Base-by-base conservation (phyloP, 2,797 vertebrate genomes). In the Hoplostethus atlanticus region DNA sequence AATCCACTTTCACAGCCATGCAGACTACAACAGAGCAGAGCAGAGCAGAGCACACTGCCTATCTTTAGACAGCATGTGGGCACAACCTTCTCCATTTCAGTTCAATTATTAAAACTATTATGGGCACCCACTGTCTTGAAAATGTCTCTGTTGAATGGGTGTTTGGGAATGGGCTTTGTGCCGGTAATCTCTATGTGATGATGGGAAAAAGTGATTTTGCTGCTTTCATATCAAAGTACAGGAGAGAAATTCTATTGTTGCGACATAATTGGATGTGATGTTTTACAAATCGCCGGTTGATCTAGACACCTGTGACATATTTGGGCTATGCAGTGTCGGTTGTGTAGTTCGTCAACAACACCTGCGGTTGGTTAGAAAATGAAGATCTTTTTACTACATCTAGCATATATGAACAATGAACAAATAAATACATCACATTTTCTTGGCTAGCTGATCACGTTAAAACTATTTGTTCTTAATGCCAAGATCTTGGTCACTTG, bases 1-100 rank as follows among this genome's bases (percentile, higher is more conserved):
- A 93, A 94, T 94, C 90, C 90, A 93, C 93, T 94, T 93, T 85
- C 91, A 89, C 85, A 91, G 86, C 85, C 89, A 75, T 25, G 77
- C 80, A 85, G 90, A 84, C 81, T 87, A 85, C 83, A 76, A 53
- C 87, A 69, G 68, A 80, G 83, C 80, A 28, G 28, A 80, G 83
- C 80, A 28, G 28, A 28, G 28, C 28, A 53, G 73, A 84, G 87
- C 80, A 55, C 73, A 54, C 47, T 3, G 44, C 77, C 90, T 93
- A 91, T 94, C 89, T 93, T 93, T 93, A 92, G 91, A 84, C 64
- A 12, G 72, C 69, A 64, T 58, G 68, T 16, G 64, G 48, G 55
- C 73, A 55, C 31, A 77, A 81, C 82, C 82, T 82, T 89, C 86
- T 86, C 80, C 85, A 78, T 86, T 73, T 62, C 73, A 30, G 60